Evolutionary conservation across 30 jellyfish, hydroid and myxozoan genomes (phyloP), one percentile per base, ranked within the genome.

Genomic region (Sanderia malayensis): DNA sequence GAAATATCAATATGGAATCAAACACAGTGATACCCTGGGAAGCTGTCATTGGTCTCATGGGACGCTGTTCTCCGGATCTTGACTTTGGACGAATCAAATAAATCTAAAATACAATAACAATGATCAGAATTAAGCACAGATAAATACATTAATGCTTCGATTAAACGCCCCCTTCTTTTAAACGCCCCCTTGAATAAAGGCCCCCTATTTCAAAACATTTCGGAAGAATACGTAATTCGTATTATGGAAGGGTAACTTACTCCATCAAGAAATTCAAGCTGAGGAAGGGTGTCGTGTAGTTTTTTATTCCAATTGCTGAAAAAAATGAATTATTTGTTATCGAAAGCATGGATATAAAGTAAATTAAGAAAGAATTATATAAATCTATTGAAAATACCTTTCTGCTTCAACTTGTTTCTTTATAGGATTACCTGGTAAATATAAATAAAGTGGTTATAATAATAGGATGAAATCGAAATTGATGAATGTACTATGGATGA

Each of bases 31-130:
- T 49, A 78, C 89, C 89, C 46, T 64, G 82, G 2, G 89, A 78
- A 3, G 89, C 82, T 19, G 89, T 64, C 80, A 78, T 78, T 62
- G 89, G 89, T 33, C 89, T 78, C 89, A 65, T 78, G 6, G 49
- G 58, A 25, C 58, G 89, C 30, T 72, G 73, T 15, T 78, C 82
- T 26, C 82, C 89, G 49, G 89, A 7, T 25, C 60, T 78, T 3
- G 76, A 24, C 20, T 44, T 81, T 2, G 74, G 45, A 0, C 47
- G 44, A 17, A 72, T 64, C 6, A 78, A 26, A 17, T 66, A 67
- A 31, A 62, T 64, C 89, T 78, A 78, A 15, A 25, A 55, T 1
- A 31, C 21, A 44, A 58, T 2, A 0, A 52, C 9, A 28, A 37
- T 22, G 18, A 4, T 8, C 27, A 4, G 8, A 9, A 24, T 2